Evolutionary conservation across 2,888 invertebrate species (phyloP).

Genomic region (Corythucha ciliata): DNA sequence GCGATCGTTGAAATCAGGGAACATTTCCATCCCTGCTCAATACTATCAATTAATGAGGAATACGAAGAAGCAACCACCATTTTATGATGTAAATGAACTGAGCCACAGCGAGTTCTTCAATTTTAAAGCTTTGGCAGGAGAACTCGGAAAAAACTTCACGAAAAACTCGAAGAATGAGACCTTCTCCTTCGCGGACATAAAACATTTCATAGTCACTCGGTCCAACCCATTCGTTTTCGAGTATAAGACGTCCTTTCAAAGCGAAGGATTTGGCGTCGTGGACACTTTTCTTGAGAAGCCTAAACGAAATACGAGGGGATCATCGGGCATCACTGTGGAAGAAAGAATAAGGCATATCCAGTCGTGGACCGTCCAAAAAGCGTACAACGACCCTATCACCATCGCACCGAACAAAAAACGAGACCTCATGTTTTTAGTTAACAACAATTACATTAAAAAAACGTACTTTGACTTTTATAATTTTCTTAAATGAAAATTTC

Average conservation of each 20-base stretch:
- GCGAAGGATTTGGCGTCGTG: not conserved
- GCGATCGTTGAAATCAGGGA: slow-evolving; percentile 8
- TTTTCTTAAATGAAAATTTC: no score
- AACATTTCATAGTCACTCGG: not conserved
- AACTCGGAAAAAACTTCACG: slow-evolving; percentile 8
- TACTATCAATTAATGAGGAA: slow-evolving; percentile 14
- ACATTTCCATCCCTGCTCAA: slow-evolving; percentile 15
- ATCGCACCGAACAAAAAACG: slow-evolving; percentile 1
- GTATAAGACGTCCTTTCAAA: slow-evolving; percentile 8
- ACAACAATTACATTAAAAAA: slow-evolving; percentile 13
- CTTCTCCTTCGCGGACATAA: not conserved
- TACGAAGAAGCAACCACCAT: slow-evolving; percentile 11
- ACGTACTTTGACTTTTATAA: slow-evolving; percentile 8
- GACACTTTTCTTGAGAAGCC: not conserved
- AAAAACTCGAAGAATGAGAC: not conserved
- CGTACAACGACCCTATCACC: slow-evolving; percentile 5
- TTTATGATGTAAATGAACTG: slow-evolving; percentile 7
- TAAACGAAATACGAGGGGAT: not conserved
- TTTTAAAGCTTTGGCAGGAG: not conserved
- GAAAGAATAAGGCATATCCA: slow-evolving; percentile 5
- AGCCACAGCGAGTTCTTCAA: slow-evolving; percentile 11
- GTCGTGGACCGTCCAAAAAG: slow-evolving; percentile 11
- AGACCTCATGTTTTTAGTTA: slow-evolving; percentile 8
- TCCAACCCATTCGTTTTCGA: not conserved
- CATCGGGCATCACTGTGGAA: slow-evolving; percentile 5